These are phyloP conservation scores for Metallyticus violacea DNA, from an alignment of 2,888 invertebrate genomes.

Conservation along the genomic window DNA sequence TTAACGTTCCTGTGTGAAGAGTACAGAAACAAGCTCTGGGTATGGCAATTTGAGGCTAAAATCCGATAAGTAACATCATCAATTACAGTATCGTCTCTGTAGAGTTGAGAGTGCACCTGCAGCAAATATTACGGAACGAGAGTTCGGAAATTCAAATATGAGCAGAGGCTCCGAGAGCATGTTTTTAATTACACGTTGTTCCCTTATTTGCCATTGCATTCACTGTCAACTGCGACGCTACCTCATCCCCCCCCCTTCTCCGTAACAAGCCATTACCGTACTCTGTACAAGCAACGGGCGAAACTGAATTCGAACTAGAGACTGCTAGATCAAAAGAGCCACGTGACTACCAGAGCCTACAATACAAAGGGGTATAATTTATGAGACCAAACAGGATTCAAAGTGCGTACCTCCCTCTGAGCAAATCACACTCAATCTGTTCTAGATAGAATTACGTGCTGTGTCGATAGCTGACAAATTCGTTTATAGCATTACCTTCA, in stretches of 20 bases:
- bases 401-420: not conserved
- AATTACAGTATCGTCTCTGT: not conserved
- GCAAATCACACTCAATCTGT: not conserved
- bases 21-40: too few species aligned
- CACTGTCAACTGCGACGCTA: not conserved
- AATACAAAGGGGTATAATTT: not conserved
- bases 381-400: not conserved
- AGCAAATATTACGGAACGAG: not conserved
- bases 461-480: not conserved
- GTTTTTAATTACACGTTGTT: slow-evolving; percentile 14
- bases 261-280: slow-evolving; percentile 1
- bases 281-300: not conserved
- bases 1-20: too few species aligned
- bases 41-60: not conserved
- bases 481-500: not conserved
- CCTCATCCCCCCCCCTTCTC: not conserved
- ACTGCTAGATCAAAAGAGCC: not conserved
- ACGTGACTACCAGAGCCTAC: not conserved
- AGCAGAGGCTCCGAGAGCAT: not conserved
- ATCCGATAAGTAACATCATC: not conserved
- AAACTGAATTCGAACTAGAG: slow-evolving; percentile 7
- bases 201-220: slow-evolving; percentile 18
- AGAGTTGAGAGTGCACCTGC: not conserved
- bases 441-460: not conserved
- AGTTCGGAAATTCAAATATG: not conserved